Evolutionary conservation across 2,797 vertebrate genomes (phyloP), one percentile per base, ranked within the genome.

Genomic region (Cyclura pinguis): DNA sequence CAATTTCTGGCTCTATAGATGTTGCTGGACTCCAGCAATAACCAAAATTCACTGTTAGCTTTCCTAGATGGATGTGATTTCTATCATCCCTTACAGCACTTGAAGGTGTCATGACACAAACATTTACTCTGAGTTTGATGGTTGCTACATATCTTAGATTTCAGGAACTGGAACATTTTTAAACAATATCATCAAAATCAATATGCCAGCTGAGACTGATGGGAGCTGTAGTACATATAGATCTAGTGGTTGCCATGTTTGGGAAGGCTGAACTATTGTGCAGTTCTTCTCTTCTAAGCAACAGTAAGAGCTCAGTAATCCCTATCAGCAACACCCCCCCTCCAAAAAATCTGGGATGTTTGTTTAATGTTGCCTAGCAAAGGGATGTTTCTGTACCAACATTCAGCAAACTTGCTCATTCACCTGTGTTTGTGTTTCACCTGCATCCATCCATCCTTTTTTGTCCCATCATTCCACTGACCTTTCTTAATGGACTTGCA

Each of bases 401-500:
- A 18, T 57, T 55, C 27, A 24, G 42, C 57, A 87, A 38, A 67
- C 62, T 72, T 84, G 29, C 9, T 84, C 73, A 87, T 62, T 87
- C 35, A 77, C 52, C 85, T 35, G 4, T 88, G 47, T 77, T 50
- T 84, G 80, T 42, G 18, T 55, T 91, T 84, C 47, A 88, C 62
- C 62, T 84, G 62, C 87, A 69, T 84, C 80, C 85, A 91, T 87
- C 80, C 90, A 87, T 91, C 85, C 81, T 74, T 84, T 67, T 84
- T 87, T 84, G 62, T 78, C 80, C 80, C 85, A 59, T 87, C 72
- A 12, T 87, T 76, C 72, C 72, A 76, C 80, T 91, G 73, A 88
- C 86, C 90, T 91, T 88, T 81, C 80, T 91, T 91, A 86, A 91
- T 88, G 90, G 80, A 78, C 86, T 67, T 91, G 86, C 81, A 88